These are phyloP conservation scores for Agonopterix arenella DNA, from an alignment of 2,888 invertebrate species.

Conservation along the genomic window DNA sequence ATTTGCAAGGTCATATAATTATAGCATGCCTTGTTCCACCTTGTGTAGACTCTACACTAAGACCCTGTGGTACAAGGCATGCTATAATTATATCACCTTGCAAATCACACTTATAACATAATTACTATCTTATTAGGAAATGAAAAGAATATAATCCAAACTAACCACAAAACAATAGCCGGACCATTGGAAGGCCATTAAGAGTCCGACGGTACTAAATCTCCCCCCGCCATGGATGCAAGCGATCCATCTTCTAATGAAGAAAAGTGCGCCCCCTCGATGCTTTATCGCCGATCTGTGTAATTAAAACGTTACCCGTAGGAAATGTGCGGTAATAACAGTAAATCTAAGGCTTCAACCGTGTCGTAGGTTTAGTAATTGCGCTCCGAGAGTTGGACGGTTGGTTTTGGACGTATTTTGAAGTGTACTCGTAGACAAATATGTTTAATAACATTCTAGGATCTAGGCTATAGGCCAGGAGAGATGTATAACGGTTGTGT, in stretches of 20 bases:
- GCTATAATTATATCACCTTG: too few relatives aligned
- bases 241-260: conserved; percentile 71
- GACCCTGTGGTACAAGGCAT: too few relatives aligned
- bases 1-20: too few relatives aligned
- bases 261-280: conserved; percentile 74
- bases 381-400: conserved; percentile 38
- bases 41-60: too few relatives aligned
- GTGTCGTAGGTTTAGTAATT: conserved; percentile 36
- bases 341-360: conserved; percentile 60
- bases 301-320: conserved; percentile 76
- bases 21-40: too few relatives aligned
- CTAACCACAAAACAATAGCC: conserved; percentile 3
- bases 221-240: conserved; percentile 38
- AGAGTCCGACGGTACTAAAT: conserved; percentile 49
- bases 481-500: neutral
- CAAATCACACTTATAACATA: too few relatives aligned
- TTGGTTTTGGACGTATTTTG: conserved; percentile 11
- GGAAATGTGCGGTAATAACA: conserved; percentile 74
- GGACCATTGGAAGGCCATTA: conserved; percentile 43
- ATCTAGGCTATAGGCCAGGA: neutral
- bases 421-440: neutral
- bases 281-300: conserved; percentile 75
- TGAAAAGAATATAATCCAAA: too few relatives aligned
- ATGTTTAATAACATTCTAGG: neutral
- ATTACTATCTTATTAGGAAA: too few relatives aligned